These are phyloP conservation scores for Chromoteleia sp. DNA, from an alignment of 2,888 invertebrate species.

Conservation along the genomic window DNA sequence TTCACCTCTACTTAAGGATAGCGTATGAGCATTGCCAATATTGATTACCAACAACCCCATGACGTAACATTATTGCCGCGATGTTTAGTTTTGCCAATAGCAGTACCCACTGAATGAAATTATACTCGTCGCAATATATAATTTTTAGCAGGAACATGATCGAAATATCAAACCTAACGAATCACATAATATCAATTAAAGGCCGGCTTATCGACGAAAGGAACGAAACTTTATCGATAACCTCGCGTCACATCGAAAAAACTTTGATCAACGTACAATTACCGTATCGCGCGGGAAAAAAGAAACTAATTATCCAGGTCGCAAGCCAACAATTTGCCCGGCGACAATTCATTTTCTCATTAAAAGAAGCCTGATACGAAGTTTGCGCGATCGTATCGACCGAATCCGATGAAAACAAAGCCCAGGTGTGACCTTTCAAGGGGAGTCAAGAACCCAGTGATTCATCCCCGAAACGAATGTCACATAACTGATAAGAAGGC, in stretches of 20 bases:
- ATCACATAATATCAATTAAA: background rate
- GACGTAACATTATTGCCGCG: background rate
- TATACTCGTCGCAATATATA: background rate
- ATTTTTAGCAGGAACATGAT: background rate
- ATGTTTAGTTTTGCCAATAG: background rate
- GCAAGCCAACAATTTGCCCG: background rate
- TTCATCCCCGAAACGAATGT: conserved; percentile 33
- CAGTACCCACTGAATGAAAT: background rate
- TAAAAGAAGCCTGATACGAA: background rate
- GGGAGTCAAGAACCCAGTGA: conserved; percentile 28
- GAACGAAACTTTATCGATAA: too few species aligned
- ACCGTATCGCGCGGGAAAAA: background rate
- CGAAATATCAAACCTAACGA: background rate
- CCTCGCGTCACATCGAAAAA: background rate
- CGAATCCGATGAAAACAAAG: background rate
- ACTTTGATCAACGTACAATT: background rate
- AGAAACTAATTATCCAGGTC: background rate
- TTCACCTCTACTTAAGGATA: background rate
- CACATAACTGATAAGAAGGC: conserved; percentile 17
- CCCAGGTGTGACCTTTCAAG: background rate
- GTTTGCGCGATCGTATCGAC: background rate
- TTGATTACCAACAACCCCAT: background rate
- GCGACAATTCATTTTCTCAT: background rate
- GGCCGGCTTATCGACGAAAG: background rate
- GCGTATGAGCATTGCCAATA: background rate